Percentiles rank a stretch among this genome's conserved stretches.
These are phyloP conservation scores for Drosophila testacea DNA, from an alignment of 2,888 invertebrate genomes.

Conservation along the genomic window DNA sequence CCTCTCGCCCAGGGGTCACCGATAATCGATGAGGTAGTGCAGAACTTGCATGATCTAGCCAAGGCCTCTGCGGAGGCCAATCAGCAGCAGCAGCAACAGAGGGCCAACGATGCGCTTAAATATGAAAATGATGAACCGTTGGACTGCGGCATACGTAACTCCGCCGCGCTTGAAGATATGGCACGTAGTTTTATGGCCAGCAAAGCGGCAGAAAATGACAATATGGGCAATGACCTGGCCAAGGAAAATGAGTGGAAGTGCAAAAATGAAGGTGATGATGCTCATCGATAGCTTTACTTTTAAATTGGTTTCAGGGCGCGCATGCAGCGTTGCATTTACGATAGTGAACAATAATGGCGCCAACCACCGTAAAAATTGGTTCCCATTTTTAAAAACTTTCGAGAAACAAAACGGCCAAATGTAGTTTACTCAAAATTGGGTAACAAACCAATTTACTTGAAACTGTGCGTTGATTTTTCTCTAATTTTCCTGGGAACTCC, in stretches of 20 bases:
- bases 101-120: constrained; percentile 48
- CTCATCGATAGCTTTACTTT: constrained; percentile 36
- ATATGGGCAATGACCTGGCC: constrained; percentile 42
- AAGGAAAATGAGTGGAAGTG: constrained; percentile 64
- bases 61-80: constrained; percentile 67
- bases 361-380: no score
- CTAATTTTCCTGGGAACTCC: no score
- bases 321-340: constrained; percentile 43
- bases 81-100: constrained; percentile 57
- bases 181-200: constrained; percentile 61
- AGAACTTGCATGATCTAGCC: constrained; percentile 71
- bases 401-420: no score
- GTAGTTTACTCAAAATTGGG: no score
- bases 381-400: no score
- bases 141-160: constrained; percentile 75
- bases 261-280: constrained; percentile 57
- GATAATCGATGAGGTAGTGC: constrained; percentile 71
- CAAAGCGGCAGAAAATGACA: constrained; percentile 47
- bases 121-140: constrained; percentile 71
- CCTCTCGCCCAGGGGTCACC: constrained; percentile 58
- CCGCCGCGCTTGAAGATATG: constrained; percentile 63
- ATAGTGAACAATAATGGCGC: constrained; percentile 8
- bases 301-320: constrained; percentile 20
- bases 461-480: no score
- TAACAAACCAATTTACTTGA: no score